Evolutionary conservation across 2,113 vertebrate genomes (phyloP), one percentile per base, ranked within the genome.

Genomic region (Sturnira hondurensis): DNA sequence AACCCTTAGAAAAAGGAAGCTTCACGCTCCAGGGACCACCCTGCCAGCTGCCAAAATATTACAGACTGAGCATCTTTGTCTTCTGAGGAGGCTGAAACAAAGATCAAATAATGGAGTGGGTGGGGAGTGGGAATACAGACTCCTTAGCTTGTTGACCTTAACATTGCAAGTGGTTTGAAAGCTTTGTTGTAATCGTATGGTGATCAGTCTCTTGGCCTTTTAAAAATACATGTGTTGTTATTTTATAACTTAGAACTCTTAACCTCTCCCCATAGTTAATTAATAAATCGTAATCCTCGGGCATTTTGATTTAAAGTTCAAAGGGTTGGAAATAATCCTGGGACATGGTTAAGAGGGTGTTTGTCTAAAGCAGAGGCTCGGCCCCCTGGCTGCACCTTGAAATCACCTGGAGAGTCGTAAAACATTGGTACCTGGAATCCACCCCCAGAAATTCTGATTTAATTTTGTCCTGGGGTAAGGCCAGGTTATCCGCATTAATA

Each of bases 51-150:
- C 78, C 83, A 91, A 96, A 89, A 86, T 71, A 47, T 85, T 58
- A 85, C 67, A 89, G 20, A 81, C 91, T 96, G 73, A 95, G 52
- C 70, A 81, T 92, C 89, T 96, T 93, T 97, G 85, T 97, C 91
- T 95, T 95, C 76, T n/a, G 58, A 94, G 63, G 61, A 83, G 36
- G 82, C 24, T 41, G 91, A 93, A 92, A 95, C 83, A 95, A 92
- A 96, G 86, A 86, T 80, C 90, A 96, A 91, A 96, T 70, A 84
- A 85, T 54, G 13, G 77, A 82, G 24, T 43, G 58, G 58, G 20
- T 15, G 10, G 41, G 10, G 15, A 92, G 47, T 20, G 70, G 50
- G 85, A 86, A 77, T 70, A 82, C 1, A 50, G 82, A 38, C 54
- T 58, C 70, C 73, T 65, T 45, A 71, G 63, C 43, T 91, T 4